phyloP scores from a whole-genome alignment of 1,140 invertebrate genomes.

The Limonius californicus region DNA sequence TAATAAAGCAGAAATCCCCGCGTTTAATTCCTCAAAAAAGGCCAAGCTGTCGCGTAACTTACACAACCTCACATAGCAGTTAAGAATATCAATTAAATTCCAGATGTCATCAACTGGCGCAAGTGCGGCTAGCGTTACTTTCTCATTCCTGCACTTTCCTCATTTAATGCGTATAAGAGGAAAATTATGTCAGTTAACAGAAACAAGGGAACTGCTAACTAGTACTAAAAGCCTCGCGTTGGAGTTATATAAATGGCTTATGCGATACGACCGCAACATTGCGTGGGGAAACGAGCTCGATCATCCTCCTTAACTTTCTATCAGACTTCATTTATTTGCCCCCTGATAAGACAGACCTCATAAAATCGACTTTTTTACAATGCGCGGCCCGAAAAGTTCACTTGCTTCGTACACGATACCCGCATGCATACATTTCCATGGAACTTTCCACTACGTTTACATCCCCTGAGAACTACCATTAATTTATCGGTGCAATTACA shows the following conservation, averaged over 20 bases:
- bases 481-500: too few relatives aligned
- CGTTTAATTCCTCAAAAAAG: background rate
- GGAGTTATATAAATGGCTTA: slow-evolving; percentile 39
- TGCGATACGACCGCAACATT: slow-evolving; percentile 29
- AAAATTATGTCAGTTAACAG: slow-evolving; percentile 41
- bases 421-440: too few relatives aligned
- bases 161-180: slow-evolving; percentile 25
- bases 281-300: slow-evolving; percentile 9
- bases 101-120: slow-evolving; percentile 22
- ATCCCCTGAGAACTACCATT: too few relatives aligned
- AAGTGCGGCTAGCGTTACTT: slow-evolving; percentile 20
- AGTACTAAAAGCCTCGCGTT: slow-evolving; percentile 36
- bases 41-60: slow-evolving; percentile 4
- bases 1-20: background rate
- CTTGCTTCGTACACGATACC: too few relatives aligned
- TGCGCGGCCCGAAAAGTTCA: too few relatives aligned
- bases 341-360: background rate
- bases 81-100: slow-evolving; percentile 27
- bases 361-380: background rate
- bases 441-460: too few relatives aligned
- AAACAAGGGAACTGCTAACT: slow-evolving; percentile 40
- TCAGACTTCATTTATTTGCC: slow-evolving; percentile 6
- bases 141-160: slow-evolving; percentile 30
- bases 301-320: slow-evolving; percentile 15
- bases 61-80: slow-evolving; percentile 10